These are phyloP conservation scores for Psilanteris sp. DNA, from an alignment of 1,140 invertebrate species.

Conservation along the genomic window DNA sequence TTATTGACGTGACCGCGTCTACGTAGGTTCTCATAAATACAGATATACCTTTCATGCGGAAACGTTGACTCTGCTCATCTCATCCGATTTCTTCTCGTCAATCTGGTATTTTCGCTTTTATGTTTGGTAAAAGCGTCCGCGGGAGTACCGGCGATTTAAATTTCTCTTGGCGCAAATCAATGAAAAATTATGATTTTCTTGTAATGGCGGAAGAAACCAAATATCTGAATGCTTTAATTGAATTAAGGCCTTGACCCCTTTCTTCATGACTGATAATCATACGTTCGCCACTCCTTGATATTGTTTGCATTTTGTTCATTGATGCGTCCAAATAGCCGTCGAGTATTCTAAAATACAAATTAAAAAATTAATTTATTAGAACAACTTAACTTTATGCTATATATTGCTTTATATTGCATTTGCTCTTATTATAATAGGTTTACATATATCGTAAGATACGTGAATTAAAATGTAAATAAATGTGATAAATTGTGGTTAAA, in stretches of 20 bases:
- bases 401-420: neutral
- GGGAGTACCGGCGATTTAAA: neutral
- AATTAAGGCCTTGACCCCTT: conserved; percentile 38
- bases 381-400: neutral
- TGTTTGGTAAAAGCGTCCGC: neutral
- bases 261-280: conserved; percentile 16
- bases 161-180: conserved; percentile 1
- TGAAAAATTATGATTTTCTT: conserved; percentile 17
- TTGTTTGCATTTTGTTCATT: conserved; percentile 19
- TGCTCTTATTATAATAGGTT: no score
- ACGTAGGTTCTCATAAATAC: conserved; percentile 8
- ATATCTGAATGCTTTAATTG: conserved; percentile 37
- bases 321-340: conserved; percentile 5
- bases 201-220: conserved; percentile 7
- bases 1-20: conserved; percentile 2
- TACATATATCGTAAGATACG: no score
- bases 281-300: conserved; percentile 10
- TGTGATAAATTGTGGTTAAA: no score
- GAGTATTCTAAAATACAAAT: conserved; percentile 10
- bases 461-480: no score
- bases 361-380: conserved; percentile 1
- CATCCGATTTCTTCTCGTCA: conserved; percentile 2
- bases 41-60: conserved; percentile 33
- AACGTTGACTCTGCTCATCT: conserved; percentile 10
- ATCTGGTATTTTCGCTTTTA: neutral